Conservation (phyloP, 2,797 vertebrate genomes). For the Sus cebifrons region DNA sequence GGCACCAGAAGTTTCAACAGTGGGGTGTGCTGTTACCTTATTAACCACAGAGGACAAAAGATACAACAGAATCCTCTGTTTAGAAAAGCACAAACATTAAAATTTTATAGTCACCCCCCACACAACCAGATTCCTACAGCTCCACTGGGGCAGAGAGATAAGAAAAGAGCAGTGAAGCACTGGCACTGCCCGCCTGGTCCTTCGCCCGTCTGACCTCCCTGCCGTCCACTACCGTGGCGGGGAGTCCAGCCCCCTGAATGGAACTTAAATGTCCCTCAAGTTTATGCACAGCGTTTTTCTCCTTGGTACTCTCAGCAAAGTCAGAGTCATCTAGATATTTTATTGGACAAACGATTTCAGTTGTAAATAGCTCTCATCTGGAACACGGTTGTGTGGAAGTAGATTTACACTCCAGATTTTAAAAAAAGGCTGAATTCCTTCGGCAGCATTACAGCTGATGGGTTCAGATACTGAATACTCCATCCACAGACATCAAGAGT, state of each 20-base stretch:
- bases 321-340: background rate
- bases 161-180: background rate
- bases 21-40: background rate
- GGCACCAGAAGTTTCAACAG: background rate
- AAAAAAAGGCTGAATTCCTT: background rate
- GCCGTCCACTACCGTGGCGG: background rate
- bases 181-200: background rate
- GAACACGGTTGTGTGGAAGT: background rate
- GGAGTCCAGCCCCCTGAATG: background rate
- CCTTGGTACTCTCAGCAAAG: background rate
- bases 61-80: background rate
- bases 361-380: background rate
- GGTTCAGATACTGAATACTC: slow-evolving; percentile 15
- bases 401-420: background rate
- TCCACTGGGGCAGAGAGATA: background rate
- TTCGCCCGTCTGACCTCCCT: background rate
- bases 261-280: slow-evolving; percentile 4
- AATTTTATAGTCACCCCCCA: background rate
- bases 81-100: slow-evolving; percentile 6
- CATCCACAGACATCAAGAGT: background rate
- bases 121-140: background rate
- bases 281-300: background rate
- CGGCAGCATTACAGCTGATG: background rate
- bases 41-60: slow-evolving; percentile 24
- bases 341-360: background rate